Base-by-base conservation (phyloP, 2,888 invertebrate genomes). In the Rotaria macrura region DNA sequence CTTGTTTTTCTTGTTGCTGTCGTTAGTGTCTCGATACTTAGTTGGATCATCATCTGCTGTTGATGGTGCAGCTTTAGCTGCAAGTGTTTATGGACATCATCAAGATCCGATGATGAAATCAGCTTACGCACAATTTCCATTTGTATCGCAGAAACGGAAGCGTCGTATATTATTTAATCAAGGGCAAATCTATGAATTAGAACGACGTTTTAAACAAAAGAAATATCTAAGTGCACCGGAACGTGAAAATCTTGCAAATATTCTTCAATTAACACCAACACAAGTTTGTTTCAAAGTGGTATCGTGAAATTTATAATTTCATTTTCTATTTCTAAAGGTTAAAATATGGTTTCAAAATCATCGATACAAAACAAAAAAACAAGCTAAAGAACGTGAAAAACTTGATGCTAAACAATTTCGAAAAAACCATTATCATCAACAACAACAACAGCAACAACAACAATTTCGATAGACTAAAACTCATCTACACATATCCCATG, bases 161-260 rank as follows among this genome's bases (percentile, higher is more conserved):
- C 93, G 97, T 89, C 93, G 97, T 89, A 96, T 97, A 87, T 94
- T 97, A 88, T 97, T 97, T 93, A 97, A 97, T 86, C 97, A 97
- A 92, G 96, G 96, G 88, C 97, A 97, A 94, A 97, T 97, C 86
- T 97, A 96, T 92, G 97, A 97, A 92, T 92, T 97, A 90, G 97
- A 97, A 92, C 93, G 97, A 91, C 93, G 97, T 91, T 97, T 97
- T 92, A 96, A 96, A 91, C 96, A 96, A 92, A 97, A 97, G 92
- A 95, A 96, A 92, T 97, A 97, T 92, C 93, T 97, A 89, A 96
- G 96, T 87, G 97, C 97, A 40, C 97, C 97, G 0, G 97, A 97
- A 92, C 92, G 97, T 89, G 97, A 97, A 92, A 96, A 97, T 91
- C 93, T 97, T 90, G 97, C 97, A 84, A 95, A 95, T 88, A 94